Evolutionary conservation across 2,113 vertebrate genomes (phyloP).

Genomic region (Bolborhynchus lineola): DNA sequence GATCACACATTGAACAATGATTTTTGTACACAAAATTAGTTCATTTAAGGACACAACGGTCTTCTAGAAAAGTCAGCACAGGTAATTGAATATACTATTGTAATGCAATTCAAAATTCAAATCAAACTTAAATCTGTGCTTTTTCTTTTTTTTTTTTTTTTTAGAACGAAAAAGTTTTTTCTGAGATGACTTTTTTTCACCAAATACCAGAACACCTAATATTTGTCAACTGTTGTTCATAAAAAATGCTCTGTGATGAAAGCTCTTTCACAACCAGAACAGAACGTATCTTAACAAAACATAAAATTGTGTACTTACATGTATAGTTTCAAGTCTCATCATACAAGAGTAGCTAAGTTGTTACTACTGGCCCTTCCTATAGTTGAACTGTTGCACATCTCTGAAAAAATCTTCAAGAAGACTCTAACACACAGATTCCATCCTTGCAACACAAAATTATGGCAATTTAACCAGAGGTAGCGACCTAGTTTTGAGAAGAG

Average conservation of each 20-base stretch:
- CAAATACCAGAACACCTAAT: not conserved
- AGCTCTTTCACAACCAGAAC: not conserved
- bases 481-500: not conserved
- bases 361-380: not conserved
- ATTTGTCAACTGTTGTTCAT: not conserved
- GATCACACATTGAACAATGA: not conserved
- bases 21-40: not conserved
- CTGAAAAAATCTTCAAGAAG: not conserved
- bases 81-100: not conserved
- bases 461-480: not conserved
- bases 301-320: not conserved
- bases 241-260: not conserved
- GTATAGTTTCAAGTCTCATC: not conserved
- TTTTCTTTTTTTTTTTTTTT: not conserved
- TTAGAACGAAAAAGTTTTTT: fast-evolving
- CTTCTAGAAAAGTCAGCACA: not conserved
- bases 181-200: not conserved
- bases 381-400: not conserved
- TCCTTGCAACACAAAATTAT: not conserved
- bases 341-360: not conserved
- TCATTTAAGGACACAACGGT: not conserved
- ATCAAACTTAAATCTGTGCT: not conserved
- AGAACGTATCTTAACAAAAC: not conserved
- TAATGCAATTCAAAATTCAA: not conserved
- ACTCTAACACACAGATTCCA: not conserved